Percentiles rank a stretch among this genome's conserved stretches.
These are phyloP conservation scores for Mormyrus hasselquistii DNA, from an alignment of 2,797 vertebrate genomes.

Conservation along the genomic window DNA sequence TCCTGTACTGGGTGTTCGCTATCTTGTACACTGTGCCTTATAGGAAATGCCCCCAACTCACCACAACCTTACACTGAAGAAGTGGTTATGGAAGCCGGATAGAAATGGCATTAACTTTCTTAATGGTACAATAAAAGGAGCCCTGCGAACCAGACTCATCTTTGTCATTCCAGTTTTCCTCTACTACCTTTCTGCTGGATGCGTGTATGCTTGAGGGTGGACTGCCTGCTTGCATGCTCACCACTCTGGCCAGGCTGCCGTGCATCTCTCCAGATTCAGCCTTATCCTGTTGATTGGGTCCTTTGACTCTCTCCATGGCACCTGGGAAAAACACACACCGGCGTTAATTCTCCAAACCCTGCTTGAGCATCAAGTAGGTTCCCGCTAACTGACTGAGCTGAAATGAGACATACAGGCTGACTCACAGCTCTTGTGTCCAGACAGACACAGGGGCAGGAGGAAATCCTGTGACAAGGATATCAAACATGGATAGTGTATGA, in stretches of 20 bases:
- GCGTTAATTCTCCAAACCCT: neutral
- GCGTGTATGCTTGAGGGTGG: neutral
- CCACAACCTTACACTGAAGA: neutral
- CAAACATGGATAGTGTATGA: neutral
- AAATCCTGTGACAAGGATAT: neutral
- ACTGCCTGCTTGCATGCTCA: conserved; percentile 44
- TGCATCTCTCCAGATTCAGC: conserved; percentile 44
- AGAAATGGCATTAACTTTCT: neutral
- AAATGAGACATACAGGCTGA: neutral
- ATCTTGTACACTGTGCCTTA: neutral
- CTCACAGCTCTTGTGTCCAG: conserved; percentile 4
- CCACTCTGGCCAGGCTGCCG: conserved; percentile 47
- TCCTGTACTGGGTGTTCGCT: neutral
- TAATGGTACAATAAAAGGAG: neutral
- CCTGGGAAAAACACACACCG: conserved; percentile 37
- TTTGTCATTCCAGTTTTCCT: neutral
- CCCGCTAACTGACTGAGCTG: neutral
- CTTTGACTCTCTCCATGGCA: conserved; percentile 42
- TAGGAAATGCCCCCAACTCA: neutral
- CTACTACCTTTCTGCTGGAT: neutral
- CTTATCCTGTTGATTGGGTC: conserved; percentile 37
- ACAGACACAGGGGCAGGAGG: neutral
- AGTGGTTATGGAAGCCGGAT: neutral
- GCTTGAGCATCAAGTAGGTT: neutral
- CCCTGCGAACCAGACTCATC: neutral